Evolutionary conservation across 1,140 invertebrate species (phyloP), one percentile per base, ranked within the genome.

Genomic region (Anastrepha ludens): DNA sequence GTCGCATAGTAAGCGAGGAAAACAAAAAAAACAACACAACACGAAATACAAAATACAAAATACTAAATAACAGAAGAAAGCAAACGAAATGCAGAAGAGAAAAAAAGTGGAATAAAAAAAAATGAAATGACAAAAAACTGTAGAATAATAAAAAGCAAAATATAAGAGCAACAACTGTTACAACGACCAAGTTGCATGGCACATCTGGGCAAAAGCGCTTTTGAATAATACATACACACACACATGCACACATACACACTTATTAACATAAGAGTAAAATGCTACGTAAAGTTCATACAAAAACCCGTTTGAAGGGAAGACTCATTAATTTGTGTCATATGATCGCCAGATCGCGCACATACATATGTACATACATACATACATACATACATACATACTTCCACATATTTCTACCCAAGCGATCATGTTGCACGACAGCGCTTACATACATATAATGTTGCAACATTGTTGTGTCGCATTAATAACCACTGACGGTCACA

Each of bases 261-360:
- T 47, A 74, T 47, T 1, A 9, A 44, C 15, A 44, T 17, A 47
- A 47, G 39, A 74, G 60, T 5, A 13, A 13, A 41, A 74, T 50
- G 29, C 41, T 44, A 2, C 11, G 13, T 44, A 15, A 74, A 13
- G 4, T 74, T 47, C 15, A 44, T 41, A 29, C 47, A 74, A 50
- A 74, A 74, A 74, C 70, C 8, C 44, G 70, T 74, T 74, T 74
- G 70, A 74, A 74, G 70, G 70, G 70, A 74, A 74, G 11, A 74
- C 17, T 47, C 70, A 74, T 74, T 74, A 74, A 74, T 74, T 74
- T 74, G 70, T 74, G 70, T 50, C 70, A 74, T 74, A 47, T 74
- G 70, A 47, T 17, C 70, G 70, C 44, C 15, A 47, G 70, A 47
- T 74, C 44, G 41, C 44, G 4, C 4, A 62, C n/a, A 62, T 9